phyloP scores from a whole-genome alignment of 2,888 invertebrate genomes.

The Encarsia formosa region DNA sequence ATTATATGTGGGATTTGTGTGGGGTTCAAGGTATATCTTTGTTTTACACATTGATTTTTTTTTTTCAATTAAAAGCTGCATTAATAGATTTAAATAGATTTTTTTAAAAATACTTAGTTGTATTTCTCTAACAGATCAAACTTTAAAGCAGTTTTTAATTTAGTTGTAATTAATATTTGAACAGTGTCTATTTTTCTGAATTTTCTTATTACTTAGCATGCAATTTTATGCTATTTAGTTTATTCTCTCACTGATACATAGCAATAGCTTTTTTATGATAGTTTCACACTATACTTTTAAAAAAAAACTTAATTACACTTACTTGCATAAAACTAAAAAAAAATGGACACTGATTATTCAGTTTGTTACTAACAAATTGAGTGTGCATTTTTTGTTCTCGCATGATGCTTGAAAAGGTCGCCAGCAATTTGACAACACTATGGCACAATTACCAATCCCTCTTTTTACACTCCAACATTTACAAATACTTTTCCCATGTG shows the following conservation, averaged over 20 bases:
- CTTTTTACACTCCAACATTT: slow-evolving; percentile 15
- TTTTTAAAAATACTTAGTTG: background rate
- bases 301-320: background rate
- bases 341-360: slow-evolving; percentile 40
- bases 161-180: slow-evolving; percentile 27
- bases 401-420: slow-evolving; percentile 50
- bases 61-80: slow-evolving; percentile 30
- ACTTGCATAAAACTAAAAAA: slow-evolving; percentile 11
- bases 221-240: slow-evolving; percentile 2
- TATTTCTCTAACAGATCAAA: background rate
- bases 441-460: slow-evolving; percentile 41
- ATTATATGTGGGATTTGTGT: slow-evolving; percentile 24
- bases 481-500: slow-evolving; percentile 2
- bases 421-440: slow-evolving; percentile 47
- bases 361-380: slow-evolving; percentile 45
- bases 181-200: slow-evolving; percentile 40
- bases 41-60: slow-evolving; percentile 11
- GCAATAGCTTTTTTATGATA: too few relatives aligned
- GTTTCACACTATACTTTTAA: too few relatives aligned
- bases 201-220: slow-evolving; percentile 19
- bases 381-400: slow-evolving; percentile 49
- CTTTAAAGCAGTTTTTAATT: slow-evolving; percentile 39
- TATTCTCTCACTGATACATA: background rate
- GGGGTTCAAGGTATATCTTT: slow-evolving; percentile 34
- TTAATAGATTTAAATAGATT: slow-evolving; percentile 5